Percentiles rank a stretch among this genome's conserved stretches.
Conservation (phyloP, 2,113 vertebrate species). For the Benitochromis conjunctus region DNA sequence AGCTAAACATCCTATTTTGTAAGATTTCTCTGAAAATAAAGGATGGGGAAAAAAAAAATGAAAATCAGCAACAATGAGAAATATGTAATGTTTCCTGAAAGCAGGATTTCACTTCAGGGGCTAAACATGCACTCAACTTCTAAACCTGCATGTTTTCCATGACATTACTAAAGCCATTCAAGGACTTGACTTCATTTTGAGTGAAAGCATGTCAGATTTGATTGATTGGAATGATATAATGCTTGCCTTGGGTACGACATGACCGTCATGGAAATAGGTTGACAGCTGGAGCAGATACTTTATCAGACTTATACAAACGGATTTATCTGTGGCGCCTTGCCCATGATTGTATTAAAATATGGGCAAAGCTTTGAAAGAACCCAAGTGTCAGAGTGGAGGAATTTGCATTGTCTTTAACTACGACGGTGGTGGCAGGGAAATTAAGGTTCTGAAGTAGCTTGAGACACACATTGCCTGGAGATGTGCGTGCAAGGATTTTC, state of each 20-base stretch:
- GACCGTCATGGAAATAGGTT: constrained; percentile 65
- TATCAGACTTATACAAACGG: constrained; percentile 73
- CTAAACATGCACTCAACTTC: constrained; percentile 9
- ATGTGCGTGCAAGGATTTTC: not conserved
- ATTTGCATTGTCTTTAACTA: constrained; percentile 8
- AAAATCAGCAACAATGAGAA: not conserved
- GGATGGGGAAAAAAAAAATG: not conserved
- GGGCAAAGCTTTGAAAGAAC: constrained; percentile 40
- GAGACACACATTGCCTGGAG: not conserved
- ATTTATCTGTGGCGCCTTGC: constrained; percentile 57
- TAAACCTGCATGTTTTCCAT: constrained; percentile 42
- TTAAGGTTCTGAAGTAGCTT: not conserved
- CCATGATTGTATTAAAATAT: constrained; percentile 68
- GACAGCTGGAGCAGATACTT: constrained; percentile 74
- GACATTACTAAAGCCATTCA: constrained; percentile 64
- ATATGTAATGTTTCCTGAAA: constrained; percentile 14
- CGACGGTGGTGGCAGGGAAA: not conserved
- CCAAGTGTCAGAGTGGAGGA: not conserved
- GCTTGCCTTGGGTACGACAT: constrained; percentile 44
- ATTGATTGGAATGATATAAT: constrained; percentile 72
- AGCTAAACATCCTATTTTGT: not conserved
- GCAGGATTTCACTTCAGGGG: constrained; percentile 3
- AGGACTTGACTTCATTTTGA: constrained; percentile 61
- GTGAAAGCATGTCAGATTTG: constrained; percentile 72
- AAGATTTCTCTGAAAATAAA: not conserved